Base-by-base conservation (phyloP, 2,797 vertebrate genomes). In the Lutjanus campechanus region DNA sequence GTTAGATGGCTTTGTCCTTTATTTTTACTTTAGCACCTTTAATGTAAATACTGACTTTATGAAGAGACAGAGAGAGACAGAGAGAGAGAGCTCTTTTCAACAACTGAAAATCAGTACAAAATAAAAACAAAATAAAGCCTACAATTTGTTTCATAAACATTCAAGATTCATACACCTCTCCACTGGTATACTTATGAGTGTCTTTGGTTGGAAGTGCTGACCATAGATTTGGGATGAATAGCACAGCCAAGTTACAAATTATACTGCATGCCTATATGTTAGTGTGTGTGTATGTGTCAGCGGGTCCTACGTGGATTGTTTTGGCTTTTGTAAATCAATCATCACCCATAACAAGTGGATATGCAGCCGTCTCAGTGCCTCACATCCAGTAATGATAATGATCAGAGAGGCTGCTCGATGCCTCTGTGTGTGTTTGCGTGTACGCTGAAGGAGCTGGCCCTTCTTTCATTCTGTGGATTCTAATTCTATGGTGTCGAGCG, bases 21-120 rank as follows among this genome's bases (percentile, higher is more conserved):
- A 76, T 85, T 73, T 81, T n/a, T 82, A 61, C 15, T 68, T 86
- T 91, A 95, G 93, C 94, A 95, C 94, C 94, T 85, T 91, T 91
- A 85, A 82, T 87, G 88, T 78, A 73, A 90, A 91, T 84, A 90
- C 25, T 84, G 63, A 92, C 59, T 74, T 78, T 72, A 61, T 85
- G 55, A 58, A 73, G 44, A 53, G 19, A 62, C 49, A 75, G 22
- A 67, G 59, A 68, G 20, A 15, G 10, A 72, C 29, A 63, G 29
- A 36, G 40, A 49, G 20, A 67, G 7, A 59, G n/a, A 25, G n/a
- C 11, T n/a, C 11, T 58, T 73, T 70, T 67, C 60, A 19, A 67
- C 13, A 77, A 79, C 29, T 73, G 22, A 72, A 75, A 77, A 67
- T 16, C 29, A 76, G 49, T 53, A 88, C 4, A 77, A 84, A 72